Base-by-base conservation (phyloP, 2,888 invertebrate species). In the Apotomis turbidana region DNA sequence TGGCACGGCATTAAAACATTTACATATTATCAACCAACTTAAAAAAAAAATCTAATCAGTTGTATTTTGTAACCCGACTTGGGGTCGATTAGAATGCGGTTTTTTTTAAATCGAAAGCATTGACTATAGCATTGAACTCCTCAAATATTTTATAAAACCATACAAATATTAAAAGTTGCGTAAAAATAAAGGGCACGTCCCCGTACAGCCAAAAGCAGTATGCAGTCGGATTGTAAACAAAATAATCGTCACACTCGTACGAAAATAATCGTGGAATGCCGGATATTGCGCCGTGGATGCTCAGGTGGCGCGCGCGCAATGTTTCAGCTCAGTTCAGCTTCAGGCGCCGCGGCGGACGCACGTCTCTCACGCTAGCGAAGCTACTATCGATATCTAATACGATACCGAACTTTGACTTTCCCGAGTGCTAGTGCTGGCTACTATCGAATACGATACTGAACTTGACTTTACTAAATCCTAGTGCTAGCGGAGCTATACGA, bases 241-340 rank as follows among this genome's bases (percentile, higher is more conserved):
- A 90, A 85, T 85, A 84, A 84, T 85, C 87, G 88, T 90, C 90
- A 86, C 85, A 78, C 78, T 81, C 73, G 78, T 79, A 79, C 84
- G 77, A 87, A 88, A 92, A 93, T 91, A 92, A 86, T 86, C 76
- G 74, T 83, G 93, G 93, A 92, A 93, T 93, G 93, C 91, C 92
- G 91, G 93, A 93, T 91, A 87, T 90, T 89, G 89, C 87, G 87
- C 81, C 75, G 75, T 67, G 59, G 59, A 60, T 77, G 78, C 80
- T 78, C 85, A 85, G 86, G 85, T 84, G 66, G 81, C 68, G 76
- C 76, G 70, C 62, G 70, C 70, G 73, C 58, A 49, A 68, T 38
- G 70, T 75, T 75, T 77, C 70, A 60, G 46, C 10, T 81, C 83
- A 85, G 84, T 82, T 79, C 71, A 59, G 67, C 66, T 61, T 59